These are phyloP conservation scores for Laupala kohalensis DNA, from an alignment of 1,140 invertebrate species.

Conservation along the genomic window DNA sequence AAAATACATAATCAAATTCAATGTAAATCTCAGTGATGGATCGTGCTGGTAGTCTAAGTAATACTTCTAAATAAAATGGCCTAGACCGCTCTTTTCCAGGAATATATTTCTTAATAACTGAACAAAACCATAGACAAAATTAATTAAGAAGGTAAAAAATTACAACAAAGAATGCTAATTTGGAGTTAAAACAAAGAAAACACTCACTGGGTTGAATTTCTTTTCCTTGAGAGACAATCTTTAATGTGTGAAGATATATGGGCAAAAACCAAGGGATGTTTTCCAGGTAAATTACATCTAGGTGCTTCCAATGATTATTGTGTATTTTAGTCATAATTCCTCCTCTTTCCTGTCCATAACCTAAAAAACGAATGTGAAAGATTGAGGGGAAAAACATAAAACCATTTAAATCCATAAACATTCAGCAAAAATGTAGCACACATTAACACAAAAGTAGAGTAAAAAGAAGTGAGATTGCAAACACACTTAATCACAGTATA, in stretches of 20 bases:
- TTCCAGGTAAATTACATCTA: constrained; percentile 59
- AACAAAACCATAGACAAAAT: neutral
- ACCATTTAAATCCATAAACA: no score
- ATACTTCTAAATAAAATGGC: constrained; percentile 82
- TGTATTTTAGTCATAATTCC: constrained; percentile 68
- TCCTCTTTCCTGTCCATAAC: constrained; percentile 72
- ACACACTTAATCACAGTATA: no score
- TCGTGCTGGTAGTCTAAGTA: constrained; percentile 62
- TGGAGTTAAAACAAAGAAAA: neutral
- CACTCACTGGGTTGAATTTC: constrained; percentile 44
- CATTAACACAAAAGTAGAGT: no score
- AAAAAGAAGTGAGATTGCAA: no score
- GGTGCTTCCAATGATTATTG: constrained; percentile 56
- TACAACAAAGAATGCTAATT: neutral
- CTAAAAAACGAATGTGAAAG: no score
- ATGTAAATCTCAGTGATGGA: constrained; percentile 71
- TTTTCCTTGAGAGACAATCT: constrained; percentile 42
- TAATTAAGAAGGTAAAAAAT: neutral
- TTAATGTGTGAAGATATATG: constrained; percentile 80
- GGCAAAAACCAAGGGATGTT: constrained; percentile 90
- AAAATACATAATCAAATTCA: constrained; percentile 85
- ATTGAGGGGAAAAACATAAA: no score
- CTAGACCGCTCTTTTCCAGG: constrained; percentile 71
- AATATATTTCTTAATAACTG: constrained; percentile 35
- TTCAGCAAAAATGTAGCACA: no score